Percentiles rank a stretch among this genome's conserved stretches.
These are phyloP conservation scores for Mormyrus proboscirostris DNA, from an alignment of 2,797 vertebrate genomes.

Conservation along the genomic window DNA sequence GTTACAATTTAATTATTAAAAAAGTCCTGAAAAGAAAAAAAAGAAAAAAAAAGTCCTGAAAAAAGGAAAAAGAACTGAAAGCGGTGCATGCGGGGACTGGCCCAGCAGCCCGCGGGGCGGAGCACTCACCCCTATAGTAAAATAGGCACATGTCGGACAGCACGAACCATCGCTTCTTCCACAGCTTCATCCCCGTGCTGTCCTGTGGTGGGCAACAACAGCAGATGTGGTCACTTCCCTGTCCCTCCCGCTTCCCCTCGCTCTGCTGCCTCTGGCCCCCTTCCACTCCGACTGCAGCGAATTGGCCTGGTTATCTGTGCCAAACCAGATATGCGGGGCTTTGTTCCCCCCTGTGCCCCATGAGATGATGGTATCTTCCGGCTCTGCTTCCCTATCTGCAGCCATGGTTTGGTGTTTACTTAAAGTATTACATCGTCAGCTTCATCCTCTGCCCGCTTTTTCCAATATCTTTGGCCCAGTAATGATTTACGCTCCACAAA, in stretches of 20 bases:
- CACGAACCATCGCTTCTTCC: slow-evolving; percentile 39
- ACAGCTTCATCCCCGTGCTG: slow-evolving; percentile 17
- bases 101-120: neutral
- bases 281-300: neutral
- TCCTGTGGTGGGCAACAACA: neutral
- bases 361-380: neutral
- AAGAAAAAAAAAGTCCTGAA: neutral
- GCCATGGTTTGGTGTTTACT: neutral
- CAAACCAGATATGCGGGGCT: neutral
- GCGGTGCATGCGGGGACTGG: neutral
- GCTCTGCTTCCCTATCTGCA: neutral
- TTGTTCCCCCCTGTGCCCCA: neutral
- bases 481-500: neutral
- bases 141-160: slow-evolving; percentile 94
- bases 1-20: neutral
- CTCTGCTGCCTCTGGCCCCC: neutral
- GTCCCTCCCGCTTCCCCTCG: neutral
- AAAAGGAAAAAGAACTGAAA: neutral
- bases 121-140: slow-evolving; percentile 89
- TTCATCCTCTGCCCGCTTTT: neutral
- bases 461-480: neutral
- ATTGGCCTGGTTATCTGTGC: neutral
- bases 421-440: neutral
- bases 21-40: neutral
- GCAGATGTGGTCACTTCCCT: neutral